Percentiles rank a stretch among this genome's conserved stretches.
Conservation (phyloP, 2,113 vertebrate species). For the Triplophysa rosa region DNA sequence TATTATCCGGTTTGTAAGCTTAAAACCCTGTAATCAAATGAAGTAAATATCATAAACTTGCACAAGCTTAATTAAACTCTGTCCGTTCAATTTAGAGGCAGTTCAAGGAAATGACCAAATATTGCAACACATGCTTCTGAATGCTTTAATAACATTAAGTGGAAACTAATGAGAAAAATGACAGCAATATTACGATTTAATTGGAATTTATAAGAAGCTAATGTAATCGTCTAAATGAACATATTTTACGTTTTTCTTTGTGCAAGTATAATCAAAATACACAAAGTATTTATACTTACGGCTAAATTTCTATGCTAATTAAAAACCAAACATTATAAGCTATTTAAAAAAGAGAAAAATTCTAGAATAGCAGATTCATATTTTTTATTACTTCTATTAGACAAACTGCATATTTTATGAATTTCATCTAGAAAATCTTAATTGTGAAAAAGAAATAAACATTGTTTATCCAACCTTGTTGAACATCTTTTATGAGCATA, state of each 20-base stretch:
- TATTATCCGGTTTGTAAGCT: slow-evolving; percentile 8
- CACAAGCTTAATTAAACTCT: slow-evolving; percentile 37
- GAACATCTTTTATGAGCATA: neutral
- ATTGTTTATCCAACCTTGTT: neutral
- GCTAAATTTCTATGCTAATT: neutral
- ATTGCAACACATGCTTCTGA: slow-evolving; percentile 50
- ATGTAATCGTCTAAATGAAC: slow-evolving; percentile 59
- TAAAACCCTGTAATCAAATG: slow-evolving; percentile 18
- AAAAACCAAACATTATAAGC: neutral
- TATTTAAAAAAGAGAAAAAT: neutral
- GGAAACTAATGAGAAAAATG: slow-evolving; percentile 41
- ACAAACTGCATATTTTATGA: neutral
- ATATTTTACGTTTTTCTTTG: slow-evolving; percentile 62
- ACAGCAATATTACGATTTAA: slow-evolving; percentile 52
- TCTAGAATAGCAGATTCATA: neutral
- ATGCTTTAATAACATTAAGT: slow-evolving; percentile 43
- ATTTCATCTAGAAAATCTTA: neutral
- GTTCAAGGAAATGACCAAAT: slow-evolving; percentile 24
- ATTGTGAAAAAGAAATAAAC: neutral
- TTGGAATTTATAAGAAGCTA: slow-evolving; percentile 56
- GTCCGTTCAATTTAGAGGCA: slow-evolving; percentile 35
- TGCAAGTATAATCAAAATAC: slow-evolving; percentile 57
- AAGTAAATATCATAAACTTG: slow-evolving; percentile 20
- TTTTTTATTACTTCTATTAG: neutral
- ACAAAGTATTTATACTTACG: slow-evolving; percentile 17